Conservation (phyloP, 1,140 invertebrate genomes). For the Ceratina australensis region DNA sequence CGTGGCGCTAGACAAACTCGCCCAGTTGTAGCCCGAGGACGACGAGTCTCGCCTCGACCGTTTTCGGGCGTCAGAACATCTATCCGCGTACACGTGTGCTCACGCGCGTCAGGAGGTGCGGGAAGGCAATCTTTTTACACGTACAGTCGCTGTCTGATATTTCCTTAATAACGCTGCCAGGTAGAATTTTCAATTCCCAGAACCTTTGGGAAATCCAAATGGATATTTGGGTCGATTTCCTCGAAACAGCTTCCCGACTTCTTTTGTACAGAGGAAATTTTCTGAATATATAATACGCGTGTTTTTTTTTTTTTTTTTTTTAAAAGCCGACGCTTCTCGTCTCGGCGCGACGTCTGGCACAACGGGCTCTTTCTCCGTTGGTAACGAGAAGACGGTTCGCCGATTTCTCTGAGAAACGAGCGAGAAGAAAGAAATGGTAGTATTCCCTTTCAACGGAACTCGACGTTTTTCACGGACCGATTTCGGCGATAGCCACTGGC, state of each 20-base stretch:
- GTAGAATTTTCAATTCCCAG: conserved; percentile 57
- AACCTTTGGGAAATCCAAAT: neutral
- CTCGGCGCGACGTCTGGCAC: conserved; percentile 10
- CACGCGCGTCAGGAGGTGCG: too few relatives aligned
- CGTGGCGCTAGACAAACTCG: conserved; percentile 53
- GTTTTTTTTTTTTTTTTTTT: too few relatives aligned
- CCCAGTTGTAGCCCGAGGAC: neutral
- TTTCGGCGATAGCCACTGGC: conserved; percentile 29
- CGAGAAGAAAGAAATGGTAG: conserved; percentile 3
- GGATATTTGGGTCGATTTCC: too few relatives aligned
- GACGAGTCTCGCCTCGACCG: conserved; percentile 25
- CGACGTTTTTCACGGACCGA: conserved; percentile 17
- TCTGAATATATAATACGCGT: conserved; percentile 25
- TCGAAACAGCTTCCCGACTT: neutral
- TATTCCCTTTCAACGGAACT: conserved; percentile 9
- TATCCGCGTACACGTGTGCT: neutral
- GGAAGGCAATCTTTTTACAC: conserved; percentile 4
- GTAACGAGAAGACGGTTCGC: conserved; percentile 44
- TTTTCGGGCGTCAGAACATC: conserved; percentile 1
- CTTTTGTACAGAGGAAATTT: neutral
- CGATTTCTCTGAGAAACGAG: conserved; percentile 38
- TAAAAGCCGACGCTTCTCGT: conserved; percentile 11
- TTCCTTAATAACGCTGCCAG: conserved; percentile 49
- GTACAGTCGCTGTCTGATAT: conserved; percentile 40
- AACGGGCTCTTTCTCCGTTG: conserved; percentile 25